A percentile compares a stretch with the other conserved stretches of the same genome.
Conservation (phyloP, 1,140 invertebrate species). For the Oedothorax gibbosus region DNA sequence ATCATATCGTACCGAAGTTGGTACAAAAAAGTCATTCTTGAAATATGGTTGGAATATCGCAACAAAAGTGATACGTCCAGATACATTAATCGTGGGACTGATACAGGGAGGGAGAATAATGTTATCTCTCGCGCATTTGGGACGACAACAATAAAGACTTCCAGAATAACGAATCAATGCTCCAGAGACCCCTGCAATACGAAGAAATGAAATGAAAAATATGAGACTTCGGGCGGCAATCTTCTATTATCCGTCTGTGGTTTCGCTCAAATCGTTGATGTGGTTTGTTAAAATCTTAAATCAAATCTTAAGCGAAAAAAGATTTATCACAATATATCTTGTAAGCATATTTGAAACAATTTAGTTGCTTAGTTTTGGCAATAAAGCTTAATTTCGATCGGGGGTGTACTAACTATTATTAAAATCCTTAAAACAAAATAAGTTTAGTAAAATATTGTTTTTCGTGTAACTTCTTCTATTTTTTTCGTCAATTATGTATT, state of each 20-base stretch:
- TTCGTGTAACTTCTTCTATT: too few relatives aligned
- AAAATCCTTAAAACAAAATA: too few relatives aligned
- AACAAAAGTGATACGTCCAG: conserved; percentile 27
- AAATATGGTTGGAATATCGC: conserved; percentile 27
- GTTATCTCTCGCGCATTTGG: conserved; percentile 38
- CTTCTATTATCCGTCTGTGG: neutral
- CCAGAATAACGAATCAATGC: conserved; percentile 11
- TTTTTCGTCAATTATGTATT: too few relatives aligned
- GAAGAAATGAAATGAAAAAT: conserved; percentile 45
- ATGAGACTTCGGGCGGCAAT: conserved; percentile 15
- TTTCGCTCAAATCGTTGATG: too few relatives aligned
- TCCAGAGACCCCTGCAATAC: conserved; percentile 2
- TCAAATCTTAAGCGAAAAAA: too few relatives aligned
- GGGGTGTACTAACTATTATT: too few relatives aligned
- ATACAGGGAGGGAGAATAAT: conserved; percentile 17
- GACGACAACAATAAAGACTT: conserved; percentile 28
- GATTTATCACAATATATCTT: too few relatives aligned
- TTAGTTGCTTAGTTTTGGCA: too few relatives aligned
- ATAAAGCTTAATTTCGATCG: too few relatives aligned
- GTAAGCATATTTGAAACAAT: too few relatives aligned
- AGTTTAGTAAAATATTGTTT: too few relatives aligned
- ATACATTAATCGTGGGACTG: conserved; percentile 28
- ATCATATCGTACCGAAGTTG: conserved; percentile 8
- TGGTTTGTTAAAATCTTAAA: too few relatives aligned
- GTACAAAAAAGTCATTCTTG: conserved; percentile 11